phyloP scores from a whole-genome alignment of 2,797 vertebrate species.

The Myotis myotis region DNA sequence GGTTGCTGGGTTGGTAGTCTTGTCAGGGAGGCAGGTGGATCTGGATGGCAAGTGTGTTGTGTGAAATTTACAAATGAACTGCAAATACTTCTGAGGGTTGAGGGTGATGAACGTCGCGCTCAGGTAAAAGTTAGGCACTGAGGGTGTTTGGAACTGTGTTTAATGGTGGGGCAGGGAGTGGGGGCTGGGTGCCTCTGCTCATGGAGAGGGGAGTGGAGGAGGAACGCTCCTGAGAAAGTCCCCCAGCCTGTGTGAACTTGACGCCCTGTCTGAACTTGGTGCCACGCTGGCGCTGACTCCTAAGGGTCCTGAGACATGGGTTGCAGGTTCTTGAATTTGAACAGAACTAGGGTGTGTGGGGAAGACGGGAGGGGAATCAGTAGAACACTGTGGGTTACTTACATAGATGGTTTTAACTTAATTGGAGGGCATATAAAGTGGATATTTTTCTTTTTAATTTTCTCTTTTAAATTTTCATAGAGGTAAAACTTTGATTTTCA shows the following conservation, averaged over 20 bases:
- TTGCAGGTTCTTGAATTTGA: neutral
- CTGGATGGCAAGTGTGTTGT: neutral
- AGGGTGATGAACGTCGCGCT: neutral
- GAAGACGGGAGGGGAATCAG: neutral
- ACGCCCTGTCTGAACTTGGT: neutral
- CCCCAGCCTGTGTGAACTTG: neutral
- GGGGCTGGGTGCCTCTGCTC: neutral
- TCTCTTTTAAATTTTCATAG: neutral
- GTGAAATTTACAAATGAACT: neutral
- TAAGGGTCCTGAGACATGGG: neutral
- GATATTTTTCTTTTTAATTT: neutral
- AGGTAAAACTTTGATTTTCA: neutral
- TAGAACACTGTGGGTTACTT: neutral
- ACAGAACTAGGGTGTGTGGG: neutral
- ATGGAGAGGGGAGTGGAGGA: neutral
- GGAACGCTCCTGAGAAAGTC: neutral
- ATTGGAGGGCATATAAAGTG: neutral
- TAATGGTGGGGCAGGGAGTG: accelerated
- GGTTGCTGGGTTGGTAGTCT: neutral
- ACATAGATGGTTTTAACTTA: neutral
- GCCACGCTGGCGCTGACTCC: too few relatives aligned
- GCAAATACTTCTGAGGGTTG: neutral
- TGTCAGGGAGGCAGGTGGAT: neutral
- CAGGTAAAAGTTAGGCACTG: neutral
- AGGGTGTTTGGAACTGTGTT: neutral